These are phyloP conservation scores for Corvus moneduloides DNA, from an alignment of 2,113 vertebrate genomes.

Conservation along the genomic window DNA sequence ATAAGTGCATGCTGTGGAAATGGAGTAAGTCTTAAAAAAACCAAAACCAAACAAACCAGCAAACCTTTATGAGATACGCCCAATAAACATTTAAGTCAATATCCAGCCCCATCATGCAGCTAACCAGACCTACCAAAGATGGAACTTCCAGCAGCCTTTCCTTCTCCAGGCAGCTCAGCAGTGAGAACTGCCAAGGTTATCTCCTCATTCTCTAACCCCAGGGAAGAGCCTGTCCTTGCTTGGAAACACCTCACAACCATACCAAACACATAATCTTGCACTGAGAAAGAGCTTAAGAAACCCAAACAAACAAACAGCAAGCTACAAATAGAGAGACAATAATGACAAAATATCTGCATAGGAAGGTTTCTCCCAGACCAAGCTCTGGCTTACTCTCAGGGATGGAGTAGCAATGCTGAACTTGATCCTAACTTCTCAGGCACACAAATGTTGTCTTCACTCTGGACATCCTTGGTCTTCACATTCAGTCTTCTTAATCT, in stretches of 20 bases:
- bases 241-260: not conserved
- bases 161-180: not conserved
- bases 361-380: not conserved
- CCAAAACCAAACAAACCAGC: not conserved
- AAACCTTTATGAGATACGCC: not conserved
- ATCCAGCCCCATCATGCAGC: not conserved
- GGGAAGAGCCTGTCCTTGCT: not conserved
- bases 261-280: not conserved
- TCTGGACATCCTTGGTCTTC: not conserved
- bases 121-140: not conserved
- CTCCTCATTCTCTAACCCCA: not conserved
- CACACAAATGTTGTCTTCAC: not conserved
- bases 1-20: not conserved
- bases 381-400: not conserved
- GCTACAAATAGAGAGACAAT: not conserved
- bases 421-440: not conserved
- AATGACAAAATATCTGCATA: accelerated
- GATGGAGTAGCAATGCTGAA: not conserved
- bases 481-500: not conserved
- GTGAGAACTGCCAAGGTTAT: not conserved
- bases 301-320: not conserved
- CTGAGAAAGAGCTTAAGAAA: not conserved
- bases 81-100: not conserved
- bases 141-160: not conserved
- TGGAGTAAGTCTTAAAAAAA: not conserved